Evolutionary conservation across 1,140 invertebrate species (phyloP), one percentile per base, ranked within the genome.

Genomic region (Nasonia giraulti): DNA sequence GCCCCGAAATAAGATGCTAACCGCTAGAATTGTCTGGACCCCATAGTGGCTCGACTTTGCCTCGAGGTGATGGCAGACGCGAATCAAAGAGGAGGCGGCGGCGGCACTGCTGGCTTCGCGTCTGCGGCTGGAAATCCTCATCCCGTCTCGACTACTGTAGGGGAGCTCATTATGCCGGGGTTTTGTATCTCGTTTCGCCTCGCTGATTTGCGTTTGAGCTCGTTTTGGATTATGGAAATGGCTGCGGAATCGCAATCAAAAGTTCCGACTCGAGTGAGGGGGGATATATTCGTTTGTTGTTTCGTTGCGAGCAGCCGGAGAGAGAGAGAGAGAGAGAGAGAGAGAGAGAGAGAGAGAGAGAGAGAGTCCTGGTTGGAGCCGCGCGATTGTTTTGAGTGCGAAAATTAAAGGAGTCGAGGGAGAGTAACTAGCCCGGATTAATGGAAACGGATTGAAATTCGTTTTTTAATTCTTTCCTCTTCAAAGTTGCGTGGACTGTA

Each of bases 151-250:
- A 37, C 73, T 27, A 4, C 8, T 71, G 10, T 11, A 33, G 69
- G 78, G 12, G 23, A 31, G 78, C 79, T 85, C 83, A 85, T 85
- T 81, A 85, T 76, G 55, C 33, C 27, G n/a, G 68, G 37, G 27
- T 84, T 79, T 68, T 71, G 50, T 74, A 84, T 84, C 69, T 84
- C 69, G 77, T 84, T 79, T 74, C 77, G 50, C 77, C 20, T 71
- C 37, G 55, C 79, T 80, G 73, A 85, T 85, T 81, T 76, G 83
- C 55, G 78, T 50, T 50, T 69, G 62, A 55, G 83, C 47, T 80
- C 83, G 73, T 81, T 76, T 80, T 84, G 83, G 55, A 85, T 85
- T 85, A 85, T 85, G 83, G 83, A 85, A 85, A 85, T 85, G 55
- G 37, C 33, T 20, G 10, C 23, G 69, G 73, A 79, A 79, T 50